Conservation (phyloP, 2,888 invertebrate species). For the Phorcus lineatus region DNA sequence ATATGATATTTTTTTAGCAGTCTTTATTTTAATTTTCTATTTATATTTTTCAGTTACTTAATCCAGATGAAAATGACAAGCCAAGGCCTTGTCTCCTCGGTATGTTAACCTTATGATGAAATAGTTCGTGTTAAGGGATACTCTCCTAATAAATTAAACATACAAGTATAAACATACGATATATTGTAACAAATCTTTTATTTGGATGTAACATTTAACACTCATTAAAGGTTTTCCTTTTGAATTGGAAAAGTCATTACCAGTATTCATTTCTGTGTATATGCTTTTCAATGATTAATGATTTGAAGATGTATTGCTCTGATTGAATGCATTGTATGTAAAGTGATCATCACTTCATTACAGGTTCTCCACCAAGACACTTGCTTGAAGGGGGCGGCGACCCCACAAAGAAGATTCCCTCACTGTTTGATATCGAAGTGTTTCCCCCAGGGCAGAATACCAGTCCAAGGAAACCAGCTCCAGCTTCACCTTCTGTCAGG, state of each 20-base stretch:
- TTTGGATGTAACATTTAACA: too few species aligned
- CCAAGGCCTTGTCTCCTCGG: conserved; percentile 51
- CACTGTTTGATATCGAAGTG: conserved; percentile 72
- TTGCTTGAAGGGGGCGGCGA: conserved; percentile 58
- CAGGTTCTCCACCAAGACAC: conserved; percentile 70
- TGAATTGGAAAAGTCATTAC: too few species aligned
- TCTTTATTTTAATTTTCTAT: neutral
- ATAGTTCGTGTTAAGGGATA: too few species aligned
- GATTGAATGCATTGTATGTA: too few species aligned
- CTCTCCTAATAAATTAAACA: too few species aligned
- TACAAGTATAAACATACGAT: too few species aligned
- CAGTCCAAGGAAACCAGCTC: conserved; percentile 33
- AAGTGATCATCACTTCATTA: neutral
- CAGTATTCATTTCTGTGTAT: too few species aligned
- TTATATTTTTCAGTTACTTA: neutral
- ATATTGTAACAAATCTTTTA: too few species aligned
- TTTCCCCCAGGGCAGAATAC: conserved; percentile 66
- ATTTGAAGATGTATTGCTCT: too few species aligned
- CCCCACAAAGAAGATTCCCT: conserved; percentile 70
- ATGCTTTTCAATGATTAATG: too few species aligned
- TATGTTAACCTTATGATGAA: conserved; percentile 12
- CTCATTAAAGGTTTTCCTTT: too few species aligned
- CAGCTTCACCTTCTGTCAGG: neutral
- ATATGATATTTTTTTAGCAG: neutral
- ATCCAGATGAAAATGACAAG: neutral